A percentile compares a stretch with the other conserved stretches of the same genome.
These are phyloP conservation scores for Irena cyanogastra DNA, from an alignment of 2,113 vertebrate species.

Conservation along the genomic window DNA sequence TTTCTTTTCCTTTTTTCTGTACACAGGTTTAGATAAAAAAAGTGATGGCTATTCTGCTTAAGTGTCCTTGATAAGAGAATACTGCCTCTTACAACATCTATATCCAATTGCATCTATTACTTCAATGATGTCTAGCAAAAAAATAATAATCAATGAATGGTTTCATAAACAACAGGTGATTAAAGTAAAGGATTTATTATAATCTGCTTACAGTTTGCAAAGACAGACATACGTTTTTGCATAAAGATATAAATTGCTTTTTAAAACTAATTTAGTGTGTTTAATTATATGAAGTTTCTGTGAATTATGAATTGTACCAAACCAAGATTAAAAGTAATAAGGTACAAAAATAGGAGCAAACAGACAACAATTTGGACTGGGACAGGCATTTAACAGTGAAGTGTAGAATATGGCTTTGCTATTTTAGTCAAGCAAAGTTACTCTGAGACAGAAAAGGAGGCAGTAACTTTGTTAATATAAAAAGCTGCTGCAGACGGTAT, in stretches of 20 bases:
- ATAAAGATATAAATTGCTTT: constrained; percentile 86
- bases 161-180: constrained; percentile 75
- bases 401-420: constrained; percentile 82
- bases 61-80: constrained; percentile 57
- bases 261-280: constrained; percentile 83
- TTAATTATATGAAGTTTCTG: constrained; percentile 79
- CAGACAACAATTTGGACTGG: constrained; percentile 77
- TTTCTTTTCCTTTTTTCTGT: neutral
- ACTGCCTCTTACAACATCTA: constrained; percentile 64
- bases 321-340: constrained; percentile 81
- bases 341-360: constrained; percentile 83
- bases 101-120: constrained; percentile 53
- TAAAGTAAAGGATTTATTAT: constrained; percentile 85
- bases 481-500: constrained; percentile 72
- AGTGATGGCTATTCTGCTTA: constrained; percentile 66
- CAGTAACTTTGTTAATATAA: constrained; percentile 78
- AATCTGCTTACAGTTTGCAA: constrained; percentile 84
- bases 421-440: constrained; percentile 77
- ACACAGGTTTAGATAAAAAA: constrained; percentile 53
- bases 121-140: constrained; percentile 55
- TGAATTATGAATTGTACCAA: constrained; percentile 84
- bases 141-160: constrained; percentile 70
- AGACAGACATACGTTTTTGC: constrained; percentile 83
- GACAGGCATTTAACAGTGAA: constrained; percentile 79
- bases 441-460: constrained; percentile 70